Conservation (phyloP, 2,113 vertebrate genomes). For the Crotalus helleri region DNA sequence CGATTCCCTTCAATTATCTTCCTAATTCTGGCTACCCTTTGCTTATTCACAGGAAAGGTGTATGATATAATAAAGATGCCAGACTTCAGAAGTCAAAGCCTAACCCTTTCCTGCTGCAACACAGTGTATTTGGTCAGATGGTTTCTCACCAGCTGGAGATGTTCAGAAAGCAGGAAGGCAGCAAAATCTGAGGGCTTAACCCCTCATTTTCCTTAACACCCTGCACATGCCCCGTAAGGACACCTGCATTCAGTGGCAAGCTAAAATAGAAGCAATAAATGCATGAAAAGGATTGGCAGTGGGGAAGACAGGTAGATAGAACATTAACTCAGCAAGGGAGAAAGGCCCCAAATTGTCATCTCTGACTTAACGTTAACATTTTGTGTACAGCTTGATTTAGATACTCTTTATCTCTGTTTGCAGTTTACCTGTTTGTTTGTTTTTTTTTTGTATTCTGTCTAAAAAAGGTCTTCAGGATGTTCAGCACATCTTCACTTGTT, state of each 20-base stretch:
- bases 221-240: neutral
- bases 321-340: neutral
- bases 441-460: neutral
- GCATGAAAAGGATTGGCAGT: neutral
- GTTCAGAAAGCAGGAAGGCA: neutral
- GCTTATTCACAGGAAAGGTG: neutral
- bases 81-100: neutral
- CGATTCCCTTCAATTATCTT: neutral
- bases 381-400: neutral
- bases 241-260: neutral
- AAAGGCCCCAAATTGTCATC: neutral
- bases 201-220: neutral
- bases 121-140: neutral
- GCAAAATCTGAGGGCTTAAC: neutral
- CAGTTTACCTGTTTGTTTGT: neutral
- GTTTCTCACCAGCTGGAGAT: neutral
- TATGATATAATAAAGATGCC: neutral
- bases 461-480: neutral
- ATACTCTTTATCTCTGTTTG: neutral
- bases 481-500: neutral
- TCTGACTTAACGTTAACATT: neutral
- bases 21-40: neutral
- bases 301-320: neutral
- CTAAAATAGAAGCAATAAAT: neutral
- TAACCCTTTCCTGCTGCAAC: neutral